Base-by-base conservation (phyloP, 2,797 vertebrate species). In the Sylvia borin region DNA sequence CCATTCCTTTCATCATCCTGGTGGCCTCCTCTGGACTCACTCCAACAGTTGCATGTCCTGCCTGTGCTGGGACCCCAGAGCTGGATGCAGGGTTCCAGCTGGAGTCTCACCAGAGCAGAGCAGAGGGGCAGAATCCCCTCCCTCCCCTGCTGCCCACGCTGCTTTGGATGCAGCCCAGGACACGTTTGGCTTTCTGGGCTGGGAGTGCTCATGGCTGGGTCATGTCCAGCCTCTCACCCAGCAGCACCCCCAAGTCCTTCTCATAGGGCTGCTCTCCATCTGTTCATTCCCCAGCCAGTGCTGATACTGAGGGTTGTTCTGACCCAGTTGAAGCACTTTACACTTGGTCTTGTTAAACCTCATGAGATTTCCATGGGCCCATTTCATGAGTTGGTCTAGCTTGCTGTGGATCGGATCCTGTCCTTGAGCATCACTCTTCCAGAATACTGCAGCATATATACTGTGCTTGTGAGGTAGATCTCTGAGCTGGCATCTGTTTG, bases 371-470 rank as follows among this genome's bases (percentile, higher is more conserved):
- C 11, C 22, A 2, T 20, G 27, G 32, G 1, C 22, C 11, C 3
- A 19, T 6, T 48, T 68, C 9, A 6, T 5, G 19, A 43, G 9
- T 55, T 11, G 68, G 19, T 68, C 32, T 38, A 6, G 16, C 20
- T n/a, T 36, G 4, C 20, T 57, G 2, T 50, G 27, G 14, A 13
- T 64, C 11, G 3, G 32, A 38, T 64, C 10, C 13, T 13, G 7
- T 70, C 27, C 14, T n/a, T n/a, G 9, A 50, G 10, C 19, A 20
- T 53, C 31, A 48, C 4, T 16, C 11, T 43, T 36, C 7, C 22
- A 32, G 34, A 15, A 9, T 5, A 3, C 20, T 18, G 3, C 22
- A 3, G 22, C 1, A 9, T 11, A 4, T 0, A 1, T 25, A 3
- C 9, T 27, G 3, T 8, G 0, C 19, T 48, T 61, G 26, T 10